Percentiles rank a stretch among this genome's conserved stretches.
Evolutionary conservation across 2,888 invertebrate species (phyloP).

Genomic region (Cordylochernes scorpioides): DNA sequence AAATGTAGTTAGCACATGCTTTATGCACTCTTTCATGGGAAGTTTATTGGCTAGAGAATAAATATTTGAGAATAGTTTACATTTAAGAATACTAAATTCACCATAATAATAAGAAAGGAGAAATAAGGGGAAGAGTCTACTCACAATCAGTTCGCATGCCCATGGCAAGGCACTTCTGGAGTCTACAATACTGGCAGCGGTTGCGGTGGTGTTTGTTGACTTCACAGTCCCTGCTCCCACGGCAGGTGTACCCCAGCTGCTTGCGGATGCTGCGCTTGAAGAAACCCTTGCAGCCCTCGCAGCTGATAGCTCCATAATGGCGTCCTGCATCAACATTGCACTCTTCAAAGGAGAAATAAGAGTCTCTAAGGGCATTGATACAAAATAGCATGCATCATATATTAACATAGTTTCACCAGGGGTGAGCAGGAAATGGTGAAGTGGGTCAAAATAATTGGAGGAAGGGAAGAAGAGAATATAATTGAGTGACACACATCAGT

Average conservation of each 20-base stretch:
- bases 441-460: no score
- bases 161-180: constrained; percentile 87
- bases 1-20: no score
- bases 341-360: no score
- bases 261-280: constrained; percentile 92
- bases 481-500: no score
- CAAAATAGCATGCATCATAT: no score
- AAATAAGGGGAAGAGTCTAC: constrained; percentile 12
- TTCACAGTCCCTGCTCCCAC: constrained; percentile 84
- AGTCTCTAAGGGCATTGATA: no score
- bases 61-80: background rate
- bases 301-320: constrained; percentile 69
- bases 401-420: no score
- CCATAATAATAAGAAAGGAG: background rate
- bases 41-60: no score
- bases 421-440: no score
- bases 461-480: no score
- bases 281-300: constrained; percentile 92
- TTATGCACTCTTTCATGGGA: no score
- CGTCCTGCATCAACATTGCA: constrained; percentile 33
- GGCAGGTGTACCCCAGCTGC: constrained; percentile 82
- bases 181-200: constrained; percentile 87
- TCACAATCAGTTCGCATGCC: constrained; percentile 99
- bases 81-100: constrained; percentile 1
- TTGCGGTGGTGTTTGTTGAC: constrained; percentile 95